A percentile compares a stretch with the other conserved stretches of the same genome.
These are phyloP conservation scores for Leptopilina clavipes DNA, from an alignment of 1,140 invertebrate genomes.

Conservation along the genomic window DNA sequence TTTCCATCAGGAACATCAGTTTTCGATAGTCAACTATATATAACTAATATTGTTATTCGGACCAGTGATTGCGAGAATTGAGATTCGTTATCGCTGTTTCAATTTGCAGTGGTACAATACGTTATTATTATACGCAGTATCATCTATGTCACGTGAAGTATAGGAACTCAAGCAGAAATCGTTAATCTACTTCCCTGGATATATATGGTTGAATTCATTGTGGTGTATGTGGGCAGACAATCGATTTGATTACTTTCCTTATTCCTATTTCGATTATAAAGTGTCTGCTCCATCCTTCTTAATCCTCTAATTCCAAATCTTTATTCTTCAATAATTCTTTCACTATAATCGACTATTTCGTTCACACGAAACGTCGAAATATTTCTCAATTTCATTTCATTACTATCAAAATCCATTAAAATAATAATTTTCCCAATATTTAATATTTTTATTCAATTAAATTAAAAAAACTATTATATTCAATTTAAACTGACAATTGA, in stretches of 20 bases:
- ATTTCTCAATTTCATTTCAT: background rate
- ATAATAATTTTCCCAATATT: no score
- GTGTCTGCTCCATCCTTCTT: background rate
- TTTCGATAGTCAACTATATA: background rate
- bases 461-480: no score
- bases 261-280: background rate
- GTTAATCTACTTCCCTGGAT: conserved; percentile 11
- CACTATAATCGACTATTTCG: no score
- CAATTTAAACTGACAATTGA: no score
- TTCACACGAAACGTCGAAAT: no score
- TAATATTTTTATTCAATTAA: no score
- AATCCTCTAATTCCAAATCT: background rate
- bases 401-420: no score
- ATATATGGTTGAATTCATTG: conserved; percentile 1
- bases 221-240: background rate
- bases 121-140: conserved; percentile 14
- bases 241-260: conserved; percentile 20
- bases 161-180: conserved; percentile 14
- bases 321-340: background rate
- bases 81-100: conserved; percentile 22
- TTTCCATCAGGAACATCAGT: background rate
- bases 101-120: conserved; percentile 22
- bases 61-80: conserved; percentile 18
- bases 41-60: conserved; percentile 6
- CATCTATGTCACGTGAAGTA: background rate